Evolutionary conservation across 2,888 invertebrate genomes (phyloP), one percentile per base, ranked within the genome.

Genomic region (Neoaliturus tenellus): DNA sequence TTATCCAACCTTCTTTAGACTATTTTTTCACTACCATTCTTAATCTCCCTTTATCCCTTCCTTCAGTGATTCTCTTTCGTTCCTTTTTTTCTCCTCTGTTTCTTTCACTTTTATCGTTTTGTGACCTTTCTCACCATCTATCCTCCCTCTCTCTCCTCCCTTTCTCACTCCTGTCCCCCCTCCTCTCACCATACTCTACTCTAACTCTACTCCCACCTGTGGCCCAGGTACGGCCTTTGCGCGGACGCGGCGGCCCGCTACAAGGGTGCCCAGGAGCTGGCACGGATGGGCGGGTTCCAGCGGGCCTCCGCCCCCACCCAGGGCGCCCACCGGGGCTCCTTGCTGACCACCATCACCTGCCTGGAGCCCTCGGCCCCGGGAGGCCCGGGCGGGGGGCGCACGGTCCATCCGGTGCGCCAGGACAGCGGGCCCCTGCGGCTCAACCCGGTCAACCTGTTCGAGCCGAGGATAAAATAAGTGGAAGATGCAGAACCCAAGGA

Each of bases 231-330:
- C 82, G 91, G 91, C 1, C 84, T 91, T 78, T 91, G 91, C 87
- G 90, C 91, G 83, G 90, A 90, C 85, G 88, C 90, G 31, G 91
- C 91, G 0, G 91, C 90, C 80, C 87, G 90, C 33, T 91, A 91
- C 87, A 91, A 91, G 87, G 91, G 91, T 2, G 91, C 91, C 0
- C 91, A 90, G 55, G 91, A 90, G 48, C 90, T 91, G 8, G 90
- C 90, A 89, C 80, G 88, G 88, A 48, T 82, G 23, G 75, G 83
- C 5, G 86, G 86, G 62, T 87, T 88, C 17, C 88, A 86, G 55
- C 87, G 85, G 75, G 85, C 71, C 84, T 91, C 91, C 0, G 91
- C 90, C 55, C 90, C 91, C 2, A 85, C 86, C 33, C 87, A 86
- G 87, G 89, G 82, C 41, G 87, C 88, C 33, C 89, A 90, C 80